A percentile compares a stretch with the other conserved stretches of the same genome.
Conservation (phyloP, 2,113 vertebrate genomes). For the Rhinogobius similis region DNA sequence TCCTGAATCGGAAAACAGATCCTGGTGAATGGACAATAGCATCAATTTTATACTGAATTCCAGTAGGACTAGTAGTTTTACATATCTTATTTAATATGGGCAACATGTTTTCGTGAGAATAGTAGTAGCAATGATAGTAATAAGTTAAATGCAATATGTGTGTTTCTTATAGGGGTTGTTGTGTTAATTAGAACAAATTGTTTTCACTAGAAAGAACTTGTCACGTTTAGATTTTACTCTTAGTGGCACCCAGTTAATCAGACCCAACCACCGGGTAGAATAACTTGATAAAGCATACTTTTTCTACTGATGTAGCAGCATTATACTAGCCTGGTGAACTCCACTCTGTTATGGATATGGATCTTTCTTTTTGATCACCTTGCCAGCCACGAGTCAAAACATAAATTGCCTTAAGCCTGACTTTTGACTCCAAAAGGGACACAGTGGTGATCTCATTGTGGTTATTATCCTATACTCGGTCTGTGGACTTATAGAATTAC, state of each 20-base stretch:
- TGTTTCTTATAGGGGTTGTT: too few relatives aligned
- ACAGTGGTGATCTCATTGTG: slow-evolving; percentile 51
- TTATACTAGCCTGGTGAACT: neutral
- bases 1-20: slow-evolving; percentile 20
- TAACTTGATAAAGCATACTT: too few relatives aligned
- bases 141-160: neutral
- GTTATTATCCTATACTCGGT: slow-evolving; percentile 63
- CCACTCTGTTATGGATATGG: neutral
- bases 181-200: too few relatives aligned
- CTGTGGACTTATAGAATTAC: slow-evolving; percentile 57
- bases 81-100: neutral
- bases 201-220: too few relatives aligned
- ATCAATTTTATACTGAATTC: neutral
- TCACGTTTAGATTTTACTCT: neutral
- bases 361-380: slow-evolving; percentile 14
- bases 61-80: neutral
- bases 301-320: neutral
- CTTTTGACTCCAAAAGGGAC: slow-evolving; percentile 44
- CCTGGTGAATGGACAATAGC: slow-evolving; percentile 2
- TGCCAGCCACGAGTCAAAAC: slow-evolving; percentile 13
- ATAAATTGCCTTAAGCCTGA: slow-evolving; percentile 35
- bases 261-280: neutral
- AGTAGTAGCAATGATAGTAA: neutral
- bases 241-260: neutral
- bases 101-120: neutral